phyloP scores from a whole-genome alignment of 2,888 invertebrate species.

The Auanema freiburgensis region DNA sequence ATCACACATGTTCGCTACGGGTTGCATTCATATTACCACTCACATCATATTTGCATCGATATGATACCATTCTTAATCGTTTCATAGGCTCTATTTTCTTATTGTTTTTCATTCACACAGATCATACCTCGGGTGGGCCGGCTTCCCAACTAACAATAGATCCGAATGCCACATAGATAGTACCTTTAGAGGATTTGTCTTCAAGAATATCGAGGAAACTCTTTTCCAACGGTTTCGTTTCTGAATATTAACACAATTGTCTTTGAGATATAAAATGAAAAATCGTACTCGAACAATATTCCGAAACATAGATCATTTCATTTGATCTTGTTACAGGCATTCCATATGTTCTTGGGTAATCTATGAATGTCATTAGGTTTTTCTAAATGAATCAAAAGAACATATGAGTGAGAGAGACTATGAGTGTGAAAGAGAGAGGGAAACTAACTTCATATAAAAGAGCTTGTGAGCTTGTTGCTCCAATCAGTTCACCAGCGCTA shows the following conservation, averaged over 20 bases:
- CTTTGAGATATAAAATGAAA: neutral
- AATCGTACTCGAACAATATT: constrained; percentile 22
- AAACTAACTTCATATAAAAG: too few relatives aligned
- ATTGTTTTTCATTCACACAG: too few relatives aligned
- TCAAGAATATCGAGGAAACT: constrained; percentile 36
- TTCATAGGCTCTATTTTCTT: too few relatives aligned
- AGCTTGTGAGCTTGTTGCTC: too few relatives aligned
- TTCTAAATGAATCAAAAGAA: too few relatives aligned
- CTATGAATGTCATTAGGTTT: constrained; percentile 7
- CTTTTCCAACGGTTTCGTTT: constrained; percentile 9
- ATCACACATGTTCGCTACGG: too few relatives aligned
- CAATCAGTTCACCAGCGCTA: too few relatives aligned
- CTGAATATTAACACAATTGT: constrained; percentile 8
- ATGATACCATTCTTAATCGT: too few relatives aligned
- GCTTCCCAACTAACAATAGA: constrained; percentile 40
- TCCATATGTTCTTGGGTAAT: constrained; percentile 19
- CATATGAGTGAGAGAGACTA: too few relatives aligned
- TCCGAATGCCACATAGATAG: constrained; percentile 53
- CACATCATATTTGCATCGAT: too few relatives aligned
- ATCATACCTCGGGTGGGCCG: constrained; percentile 34
- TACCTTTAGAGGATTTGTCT: constrained; percentile 44
- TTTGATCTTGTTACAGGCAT: constrained; percentile 18
- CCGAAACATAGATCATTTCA: constrained; percentile 27
- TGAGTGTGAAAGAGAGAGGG: too few relatives aligned
- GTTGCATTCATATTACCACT: too few relatives aligned